phyloP scores from a whole-genome alignment of 1,140 invertebrate species.

The Hyphantria cunea region DNA sequence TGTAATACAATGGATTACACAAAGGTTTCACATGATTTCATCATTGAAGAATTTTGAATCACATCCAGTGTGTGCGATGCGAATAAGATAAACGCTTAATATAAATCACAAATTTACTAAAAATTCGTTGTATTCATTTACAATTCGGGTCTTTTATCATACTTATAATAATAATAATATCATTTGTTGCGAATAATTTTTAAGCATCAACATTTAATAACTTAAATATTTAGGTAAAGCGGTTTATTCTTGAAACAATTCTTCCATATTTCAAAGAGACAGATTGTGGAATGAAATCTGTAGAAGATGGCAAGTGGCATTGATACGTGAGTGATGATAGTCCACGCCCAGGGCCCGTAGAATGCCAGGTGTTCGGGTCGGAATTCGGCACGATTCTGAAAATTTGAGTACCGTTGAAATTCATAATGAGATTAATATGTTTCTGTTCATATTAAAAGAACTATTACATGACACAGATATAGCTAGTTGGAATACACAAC shows the following conservation, averaged over 20 bases:
- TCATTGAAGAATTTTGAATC: not conserved
- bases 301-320: conserved; percentile 94
- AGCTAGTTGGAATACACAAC: too few species aligned
- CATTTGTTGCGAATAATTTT: not conserved
- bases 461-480: too few species aligned
- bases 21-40: too few species aligned
- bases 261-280: conserved; percentile 98
- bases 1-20: too few species aligned
- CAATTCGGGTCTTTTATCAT: not conserved
- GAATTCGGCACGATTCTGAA: conserved; percentile 87
- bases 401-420: not conserved
- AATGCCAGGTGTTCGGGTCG: conserved; percentile 90
- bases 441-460: too few species aligned
- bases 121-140: not conserved
- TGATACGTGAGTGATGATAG: conserved; percentile 92
- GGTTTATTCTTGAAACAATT: conserved; percentile 90
- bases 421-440: not conserved
- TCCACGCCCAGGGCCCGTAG: conserved; percentile 93
- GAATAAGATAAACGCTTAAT: too few species aligned
- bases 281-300: conserved; percentile 96
- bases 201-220: conserved; percentile 11
- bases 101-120: not conserved
- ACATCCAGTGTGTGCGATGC: not conserved
- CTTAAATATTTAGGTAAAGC: conserved; percentile 60
- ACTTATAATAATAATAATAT: not conserved